Evolutionary conservation across 2,888 invertebrate species (phyloP).

Genomic region (Ormyrus rosae): DNA sequence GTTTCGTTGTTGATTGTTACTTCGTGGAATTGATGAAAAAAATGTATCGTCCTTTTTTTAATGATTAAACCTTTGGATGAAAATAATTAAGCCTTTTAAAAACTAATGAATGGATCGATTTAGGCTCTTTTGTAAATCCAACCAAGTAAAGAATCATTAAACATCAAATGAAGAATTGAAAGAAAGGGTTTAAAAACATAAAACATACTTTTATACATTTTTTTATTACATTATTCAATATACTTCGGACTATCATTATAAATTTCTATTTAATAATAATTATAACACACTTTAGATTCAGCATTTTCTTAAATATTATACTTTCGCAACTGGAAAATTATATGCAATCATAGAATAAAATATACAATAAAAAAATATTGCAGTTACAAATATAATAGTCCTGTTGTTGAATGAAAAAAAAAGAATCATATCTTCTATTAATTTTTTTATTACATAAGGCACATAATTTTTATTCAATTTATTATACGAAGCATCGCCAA

Average conservation of each 20-base stretch:
- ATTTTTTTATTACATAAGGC: constrained; percentile 43
- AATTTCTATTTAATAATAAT: constrained; percentile 36
- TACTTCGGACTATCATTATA: constrained; percentile 43
- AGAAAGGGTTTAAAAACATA: not conserved
- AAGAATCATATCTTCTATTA: constrained; percentile 8
- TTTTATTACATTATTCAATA: constrained; percentile 37
- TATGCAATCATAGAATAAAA: too few species aligned
- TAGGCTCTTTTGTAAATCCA: too few species aligned
- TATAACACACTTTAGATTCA: constrained; percentile 34
- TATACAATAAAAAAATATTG: constrained; percentile 3
- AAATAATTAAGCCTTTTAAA: too few species aligned
- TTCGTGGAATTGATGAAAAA: too few species aligned
- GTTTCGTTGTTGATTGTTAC: too few species aligned
- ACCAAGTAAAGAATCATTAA: too few species aligned
- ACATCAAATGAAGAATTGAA: too few species aligned
- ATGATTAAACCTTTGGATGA: too few species aligned
- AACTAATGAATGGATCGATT: too few species aligned
- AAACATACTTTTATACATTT: constrained; percentile 26
- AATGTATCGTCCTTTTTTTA: too few species aligned
- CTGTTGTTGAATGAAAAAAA: constrained; percentile 6
- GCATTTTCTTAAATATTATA: constrained; percentile 22
- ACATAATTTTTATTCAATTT: constrained; percentile 47
- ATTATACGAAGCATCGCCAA: constrained; percentile 40
- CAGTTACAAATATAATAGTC: not conserved
- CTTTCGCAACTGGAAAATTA: constrained; percentile 1